Evolutionary conservation across 2,888 invertebrate species (phyloP).

Genomic region (Lochmaea capreae): DNA sequence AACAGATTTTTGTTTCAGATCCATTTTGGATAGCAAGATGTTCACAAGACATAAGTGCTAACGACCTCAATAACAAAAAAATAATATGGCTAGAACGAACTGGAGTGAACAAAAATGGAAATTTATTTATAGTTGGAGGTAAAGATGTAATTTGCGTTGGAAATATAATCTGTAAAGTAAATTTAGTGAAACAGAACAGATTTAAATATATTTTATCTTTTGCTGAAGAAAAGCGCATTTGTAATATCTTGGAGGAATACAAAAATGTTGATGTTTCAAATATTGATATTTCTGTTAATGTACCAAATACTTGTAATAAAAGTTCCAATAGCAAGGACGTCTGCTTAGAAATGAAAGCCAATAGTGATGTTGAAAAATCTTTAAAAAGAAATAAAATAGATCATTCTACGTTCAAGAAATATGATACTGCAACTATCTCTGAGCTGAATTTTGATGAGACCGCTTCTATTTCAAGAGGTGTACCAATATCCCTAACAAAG

Average conservation of each 20-base stretch:
- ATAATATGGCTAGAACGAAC: background rate
- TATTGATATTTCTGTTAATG: background rate
- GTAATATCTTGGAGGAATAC: background rate
- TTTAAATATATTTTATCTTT: background rate
- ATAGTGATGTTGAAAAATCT: background rate
- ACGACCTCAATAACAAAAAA: background rate
- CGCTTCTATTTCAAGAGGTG: background rate
- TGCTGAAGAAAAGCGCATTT: background rate
- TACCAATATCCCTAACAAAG: background rate
- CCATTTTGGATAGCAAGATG: conserved; percentile 4
- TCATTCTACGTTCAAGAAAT: background rate
- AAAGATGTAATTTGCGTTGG: background rate
- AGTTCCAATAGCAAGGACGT: background rate
- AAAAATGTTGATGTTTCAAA: background rate
- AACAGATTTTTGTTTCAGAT: background rate
- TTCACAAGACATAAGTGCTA: background rate
- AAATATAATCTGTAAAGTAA: background rate
- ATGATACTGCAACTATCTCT: conserved; percentile 2
- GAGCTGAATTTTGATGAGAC: conserved; percentile 4
- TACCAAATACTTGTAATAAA: background rate
- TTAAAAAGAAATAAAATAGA: background rate
- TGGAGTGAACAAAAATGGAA: background rate
- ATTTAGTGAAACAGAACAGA: background rate
- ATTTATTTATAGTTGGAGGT: background rate
- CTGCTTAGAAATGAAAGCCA: background rate